phyloP scores from a whole-genome alignment of 2,797 vertebrate species.

The Etheostoma perlongum region DNA sequence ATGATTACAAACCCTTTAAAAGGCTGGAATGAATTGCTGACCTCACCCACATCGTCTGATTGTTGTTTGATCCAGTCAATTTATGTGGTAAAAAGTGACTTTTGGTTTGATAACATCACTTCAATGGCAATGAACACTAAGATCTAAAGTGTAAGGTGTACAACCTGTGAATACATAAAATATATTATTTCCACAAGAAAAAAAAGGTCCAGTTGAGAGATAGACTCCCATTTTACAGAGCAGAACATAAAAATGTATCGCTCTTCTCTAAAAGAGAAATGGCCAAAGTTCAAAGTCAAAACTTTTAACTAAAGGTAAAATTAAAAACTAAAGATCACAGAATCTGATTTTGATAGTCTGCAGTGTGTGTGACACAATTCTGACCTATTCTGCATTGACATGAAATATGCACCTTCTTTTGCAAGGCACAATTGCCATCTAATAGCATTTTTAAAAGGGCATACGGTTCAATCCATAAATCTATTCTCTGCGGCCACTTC shows the following conservation, averaged over 20 bases:
- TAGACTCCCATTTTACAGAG: conserved; percentile 2
- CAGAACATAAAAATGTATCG: background rate
- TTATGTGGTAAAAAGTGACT: conserved; percentile 49
- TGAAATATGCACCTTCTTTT: conserved; percentile 35
- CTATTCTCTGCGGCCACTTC: conserved; percentile 34
- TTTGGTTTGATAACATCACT: conserved; percentile 42
- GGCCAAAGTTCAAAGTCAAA: conserved; percentile 7
- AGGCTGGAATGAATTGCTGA: conserved; percentile 41
- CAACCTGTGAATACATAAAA: background rate
- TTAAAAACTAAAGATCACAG: conserved; percentile 23
- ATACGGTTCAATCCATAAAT: conserved; percentile 25
- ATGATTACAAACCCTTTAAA: conserved; percentile 61
- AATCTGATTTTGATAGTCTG: conserved; percentile 21
- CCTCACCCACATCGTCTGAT: conserved; percentile 43
- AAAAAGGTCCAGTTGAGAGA: conserved; percentile 24
- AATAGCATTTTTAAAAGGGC: conserved; percentile 37
- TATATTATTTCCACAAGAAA: conserved; percentile 8
- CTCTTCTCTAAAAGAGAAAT: background rate
- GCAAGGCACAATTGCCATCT: conserved; percentile 22
- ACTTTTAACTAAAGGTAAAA: conserved; percentile 33
- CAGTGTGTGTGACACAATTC: background rate
- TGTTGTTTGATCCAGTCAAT: conserved; percentile 55
- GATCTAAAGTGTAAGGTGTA: conserved; percentile 17
- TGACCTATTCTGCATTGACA: background rate
- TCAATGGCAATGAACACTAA: conserved; percentile 32